Conservation (phyloP, 2,113 vertebrate species). For the Phrynocephalus versicolor region DNA sequence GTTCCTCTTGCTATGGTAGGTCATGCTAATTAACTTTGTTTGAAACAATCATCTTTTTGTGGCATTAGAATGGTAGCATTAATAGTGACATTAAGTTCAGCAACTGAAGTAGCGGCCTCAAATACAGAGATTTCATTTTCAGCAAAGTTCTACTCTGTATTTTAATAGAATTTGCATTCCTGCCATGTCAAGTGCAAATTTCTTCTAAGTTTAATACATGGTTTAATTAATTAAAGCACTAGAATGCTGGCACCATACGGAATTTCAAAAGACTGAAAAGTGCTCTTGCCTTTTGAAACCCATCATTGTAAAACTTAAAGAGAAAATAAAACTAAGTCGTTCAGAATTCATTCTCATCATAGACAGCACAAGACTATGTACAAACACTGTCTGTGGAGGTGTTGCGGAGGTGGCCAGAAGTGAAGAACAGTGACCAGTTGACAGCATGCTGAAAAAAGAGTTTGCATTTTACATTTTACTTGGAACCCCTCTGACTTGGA, state of each 20-base stretch:
- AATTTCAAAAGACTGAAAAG: background rate
- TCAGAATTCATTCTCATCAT: background rate
- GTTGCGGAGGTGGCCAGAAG: no score
- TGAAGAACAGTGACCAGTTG: no score
- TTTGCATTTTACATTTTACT: no score
- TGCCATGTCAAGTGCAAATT: constrained; percentile 6
- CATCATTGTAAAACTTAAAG: constrained; percentile 12
- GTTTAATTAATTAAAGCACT: constrained; percentile 10
- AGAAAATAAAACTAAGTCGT: background rate
- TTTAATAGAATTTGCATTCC: background rate
- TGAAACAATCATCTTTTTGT: background rate
- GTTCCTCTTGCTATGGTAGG: background rate
- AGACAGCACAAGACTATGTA: no score
- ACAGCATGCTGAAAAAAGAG: no score
- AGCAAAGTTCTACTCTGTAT: background rate
- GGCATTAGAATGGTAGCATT: no score
- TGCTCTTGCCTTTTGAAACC: constrained; percentile 16
- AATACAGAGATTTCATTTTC: background rate
- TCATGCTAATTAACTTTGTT: background rate
- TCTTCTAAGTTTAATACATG: constrained; percentile 7
- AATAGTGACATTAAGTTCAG: no score
- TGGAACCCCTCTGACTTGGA: no score
- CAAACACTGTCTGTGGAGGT: no score
- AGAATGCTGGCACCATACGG: background rate
- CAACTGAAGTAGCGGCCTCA: constrained; percentile 8